Percentiles rank a stretch among this genome's conserved stretches.
These are phyloP conservation scores for Creontiades dilutus DNA, from an alignment of 2,888 invertebrate genomes.

Conservation along the genomic window DNA sequence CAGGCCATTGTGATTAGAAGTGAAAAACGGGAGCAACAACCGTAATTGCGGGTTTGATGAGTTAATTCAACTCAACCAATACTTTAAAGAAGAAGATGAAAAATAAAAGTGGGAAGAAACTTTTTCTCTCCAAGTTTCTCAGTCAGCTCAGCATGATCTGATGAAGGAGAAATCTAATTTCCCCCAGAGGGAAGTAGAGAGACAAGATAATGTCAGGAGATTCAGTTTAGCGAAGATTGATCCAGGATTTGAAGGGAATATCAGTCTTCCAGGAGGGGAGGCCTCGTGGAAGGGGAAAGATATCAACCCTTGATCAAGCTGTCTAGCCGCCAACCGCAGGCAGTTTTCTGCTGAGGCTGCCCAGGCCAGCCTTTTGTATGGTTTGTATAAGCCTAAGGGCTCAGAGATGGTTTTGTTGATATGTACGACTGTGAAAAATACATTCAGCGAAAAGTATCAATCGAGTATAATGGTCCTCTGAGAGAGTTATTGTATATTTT, in stretches of 20 bases:
- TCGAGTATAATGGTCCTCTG: no score
- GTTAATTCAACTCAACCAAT: slow-evolving; percentile 22
- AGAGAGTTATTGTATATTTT: no score
- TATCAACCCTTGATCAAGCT: background rate
- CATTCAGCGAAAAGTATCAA: no score
- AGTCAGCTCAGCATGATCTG: slow-evolving; percentile 31
- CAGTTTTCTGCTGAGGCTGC: background rate
- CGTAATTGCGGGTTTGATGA: background rate
- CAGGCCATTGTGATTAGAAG: background rate
- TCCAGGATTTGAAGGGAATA: slow-evolving; percentile 38
- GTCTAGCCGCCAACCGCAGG: slow-evolving; percentile 41
- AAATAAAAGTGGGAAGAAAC: slow-evolving; percentile 3
- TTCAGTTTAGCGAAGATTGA: slow-evolving; percentile 52
- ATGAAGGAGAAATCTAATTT: slow-evolving; percentile 29
- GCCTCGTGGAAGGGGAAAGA: background rate
- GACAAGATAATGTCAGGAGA: slow-evolving; percentile 49
- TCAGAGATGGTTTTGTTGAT: no score
- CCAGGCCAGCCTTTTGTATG: background rate
- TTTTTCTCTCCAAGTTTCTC: slow-evolving; percentile 32
- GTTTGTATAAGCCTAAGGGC: background rate
- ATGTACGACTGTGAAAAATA: no score
- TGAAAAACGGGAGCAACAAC: slow-evolving; percentile 9
- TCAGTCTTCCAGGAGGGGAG: slow-evolving; percentile 3
- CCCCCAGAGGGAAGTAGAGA: slow-evolving; percentile 37
- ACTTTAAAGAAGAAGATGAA: slow-evolving; percentile 39